Base-by-base conservation (phyloP, 2,888 invertebrate species). In the Gari tellinella region DNA sequence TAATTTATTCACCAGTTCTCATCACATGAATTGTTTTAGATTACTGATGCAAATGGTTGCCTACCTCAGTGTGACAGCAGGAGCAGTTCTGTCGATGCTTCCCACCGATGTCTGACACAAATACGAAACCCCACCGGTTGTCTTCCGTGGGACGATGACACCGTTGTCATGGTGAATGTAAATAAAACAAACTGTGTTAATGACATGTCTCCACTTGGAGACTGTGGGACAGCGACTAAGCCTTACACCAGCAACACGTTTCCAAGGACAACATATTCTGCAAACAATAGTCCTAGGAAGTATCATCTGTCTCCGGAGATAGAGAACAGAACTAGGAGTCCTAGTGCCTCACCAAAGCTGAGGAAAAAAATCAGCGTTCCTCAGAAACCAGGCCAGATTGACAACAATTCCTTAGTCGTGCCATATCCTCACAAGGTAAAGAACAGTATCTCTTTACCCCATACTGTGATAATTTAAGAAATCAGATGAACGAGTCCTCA, bases 371-470 rank as follows among this genome's bases (percentile, higher is more conserved):
- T 72, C 10, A 14, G 74, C 19, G 45, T 73, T 2, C 82, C 86
- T 19, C 83, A 78, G 57, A 83, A 92, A 75, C 96, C 96, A 0
- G 95, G 95, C 0, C 95, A 95, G 49, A 95, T 96, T 61, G 96
- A 96, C 90, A 97, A 97, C 92, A 93, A 94, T 69, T 94, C 94
- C 57, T 93, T 97, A 70, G 93, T 96, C 7, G 94, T 94, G 8
- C 93, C 94, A 46, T 94, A 94, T 86, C 92, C 93, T 8, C 93
- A 93, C 80, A 95, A 95, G 93, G 95, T 94, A 81, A 68, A 72
- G 57, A 10, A n/a, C n/a, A n/a, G n/a, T n/a, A n/a, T n/a, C 4
- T 31, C 4, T 31, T 31, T 31, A 31, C 31, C 31, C 31, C 10
- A 7, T 31, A 31, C 31, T 31, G n/a, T n/a, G n/a, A n/a, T n/a